A percentile compares a stretch with the other conserved stretches of the same genome.
Conservation (phyloP, 2,888 invertebrate genomes). For the Ganaspis brasiliensis region DNA sequence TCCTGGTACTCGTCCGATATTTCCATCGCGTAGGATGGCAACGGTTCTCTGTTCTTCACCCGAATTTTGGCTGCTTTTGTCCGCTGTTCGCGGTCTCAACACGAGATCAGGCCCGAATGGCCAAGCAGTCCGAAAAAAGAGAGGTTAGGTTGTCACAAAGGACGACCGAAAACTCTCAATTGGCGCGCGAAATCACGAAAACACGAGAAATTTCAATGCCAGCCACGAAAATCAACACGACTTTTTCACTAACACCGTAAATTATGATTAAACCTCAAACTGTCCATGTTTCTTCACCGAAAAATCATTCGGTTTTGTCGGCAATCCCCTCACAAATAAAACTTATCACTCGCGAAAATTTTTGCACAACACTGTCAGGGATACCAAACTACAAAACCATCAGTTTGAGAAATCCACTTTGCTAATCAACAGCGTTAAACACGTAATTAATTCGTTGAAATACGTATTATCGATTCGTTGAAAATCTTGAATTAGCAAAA, state of each 20-base stretch:
- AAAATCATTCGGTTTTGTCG: neutral
- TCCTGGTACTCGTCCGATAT: constrained; percentile 80
- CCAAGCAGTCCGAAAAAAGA: constrained; percentile 7
- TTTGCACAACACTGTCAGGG: no score
- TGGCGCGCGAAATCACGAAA: neutral
- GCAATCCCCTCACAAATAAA: neutral
- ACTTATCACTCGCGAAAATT: neutral
- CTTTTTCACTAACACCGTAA: constrained; percentile 12
- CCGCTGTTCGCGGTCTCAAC: constrained; percentile 60
- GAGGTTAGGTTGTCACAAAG: constrained; percentile 25
- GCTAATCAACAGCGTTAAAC: no score
- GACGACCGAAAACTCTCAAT: constrained; percentile 7
- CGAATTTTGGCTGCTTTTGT: constrained; percentile 88
- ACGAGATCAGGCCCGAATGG: constrained; percentile 40
- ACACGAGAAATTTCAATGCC: neutral
- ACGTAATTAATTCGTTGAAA: no score
- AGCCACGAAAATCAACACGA: neutral
- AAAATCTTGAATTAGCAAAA: no score
- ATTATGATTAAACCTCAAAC: neutral
- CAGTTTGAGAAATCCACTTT: no score
- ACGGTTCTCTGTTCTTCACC: constrained; percentile 93
- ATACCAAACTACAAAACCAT: no score
- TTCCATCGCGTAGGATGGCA: constrained; percentile 93
- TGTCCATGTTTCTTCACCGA: constrained; percentile 17
- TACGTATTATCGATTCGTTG: no score